These are phyloP conservation scores for Pangasius macronema DNA, from an alignment of 2,797 vertebrate genomes.

Conservation along the genomic window DNA sequence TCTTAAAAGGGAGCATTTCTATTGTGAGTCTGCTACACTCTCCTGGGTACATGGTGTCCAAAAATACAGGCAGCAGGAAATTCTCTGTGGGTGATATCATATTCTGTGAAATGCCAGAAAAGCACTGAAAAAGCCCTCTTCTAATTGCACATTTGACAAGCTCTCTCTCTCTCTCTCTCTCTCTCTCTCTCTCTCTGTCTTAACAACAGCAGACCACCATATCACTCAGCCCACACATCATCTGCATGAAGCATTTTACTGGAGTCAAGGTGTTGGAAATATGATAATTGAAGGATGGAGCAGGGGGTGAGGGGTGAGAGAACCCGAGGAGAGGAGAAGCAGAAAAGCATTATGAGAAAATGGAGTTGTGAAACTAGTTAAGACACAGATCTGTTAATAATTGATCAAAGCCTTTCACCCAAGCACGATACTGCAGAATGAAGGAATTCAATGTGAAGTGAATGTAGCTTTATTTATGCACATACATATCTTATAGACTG, in stretches of 20 bases:
- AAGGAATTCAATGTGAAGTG: not conserved
- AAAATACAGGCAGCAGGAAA: slow-evolving; percentile 61
- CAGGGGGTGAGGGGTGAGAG: slow-evolving; percentile 19
- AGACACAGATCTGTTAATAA: slow-evolving; percentile 51
- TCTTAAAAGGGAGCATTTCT: slow-evolving; percentile 44
- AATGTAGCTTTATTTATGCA: not conserved
- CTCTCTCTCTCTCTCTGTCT: not conserved
- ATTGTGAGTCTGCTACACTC: slow-evolving; percentile 48
- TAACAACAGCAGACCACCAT: slow-evolving; percentile 51
- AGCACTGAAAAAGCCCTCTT: slow-evolving; percentile 50
- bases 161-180: slow-evolving; percentile 23
- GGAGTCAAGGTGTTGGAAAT: slow-evolving; percentile 48
- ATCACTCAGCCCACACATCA: slow-evolving; percentile 59
- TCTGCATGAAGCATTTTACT: slow-evolving; percentile 57
- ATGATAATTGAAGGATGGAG: slow-evolving; percentile 49
- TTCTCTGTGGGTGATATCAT: slow-evolving; percentile 57
- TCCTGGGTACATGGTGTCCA: slow-evolving; percentile 56
- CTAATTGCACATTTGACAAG: slow-evolving; percentile 55
- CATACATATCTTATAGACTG: not conserved
- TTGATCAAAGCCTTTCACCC: slow-evolving; percentile 51
- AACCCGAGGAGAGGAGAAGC: not conserved
- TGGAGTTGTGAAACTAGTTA: slow-evolving; percentile 36
- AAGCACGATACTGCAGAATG: slow-evolving; percentile 31
- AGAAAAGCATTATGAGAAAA: not conserved
- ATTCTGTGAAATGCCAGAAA: slow-evolving; percentile 58